A percentile compares a stretch with the other conserved stretches of the same genome.
Conservation (phyloP, 1,140 invertebrate species). For the Drosophila rufa region DNA sequence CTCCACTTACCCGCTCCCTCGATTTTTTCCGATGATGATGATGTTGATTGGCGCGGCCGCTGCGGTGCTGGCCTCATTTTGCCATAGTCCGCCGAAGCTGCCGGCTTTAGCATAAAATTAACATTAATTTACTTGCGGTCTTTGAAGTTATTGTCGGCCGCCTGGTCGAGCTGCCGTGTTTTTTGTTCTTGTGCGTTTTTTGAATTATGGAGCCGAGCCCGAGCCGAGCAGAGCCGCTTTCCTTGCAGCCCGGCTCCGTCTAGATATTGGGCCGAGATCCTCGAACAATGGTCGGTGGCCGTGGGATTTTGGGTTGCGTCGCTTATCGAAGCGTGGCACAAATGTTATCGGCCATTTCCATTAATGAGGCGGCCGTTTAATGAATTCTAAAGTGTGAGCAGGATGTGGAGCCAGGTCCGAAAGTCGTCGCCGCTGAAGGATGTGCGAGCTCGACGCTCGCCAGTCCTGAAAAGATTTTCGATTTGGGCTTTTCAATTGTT, state of each 20-base stretch:
- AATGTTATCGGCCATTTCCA: constrained; percentile 83
- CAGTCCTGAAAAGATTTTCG: constrained; percentile 76
- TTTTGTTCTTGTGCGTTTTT: constrained; percentile 72
- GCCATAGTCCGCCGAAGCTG: constrained; percentile 50
- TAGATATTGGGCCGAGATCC: constrained; percentile 70
- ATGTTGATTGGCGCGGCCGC: constrained; percentile 71
- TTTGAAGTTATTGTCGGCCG: constrained; percentile 79
- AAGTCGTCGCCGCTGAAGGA: constrained; percentile 49
- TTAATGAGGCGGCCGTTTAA: constrained; percentile 81
- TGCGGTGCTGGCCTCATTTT: constrained; percentile 62
- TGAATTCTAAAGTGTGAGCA: constrained; percentile 78
- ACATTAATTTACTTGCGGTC: constrained; percentile 84
- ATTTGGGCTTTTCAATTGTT: constrained; percentile 80
- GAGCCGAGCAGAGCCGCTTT: constrained; percentile 10
- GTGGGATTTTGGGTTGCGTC: constrained; percentile 48
- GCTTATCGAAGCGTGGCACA: constrained; percentile 80
- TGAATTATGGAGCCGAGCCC: constrained; percentile 70
- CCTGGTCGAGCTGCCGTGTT: constrained; percentile 38
- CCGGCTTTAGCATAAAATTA: constrained; percentile 82
- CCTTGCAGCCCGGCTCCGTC: constrained; percentile 13
- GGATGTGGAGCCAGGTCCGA: constrained; percentile 18
- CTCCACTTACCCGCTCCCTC: constrained; percentile 2
- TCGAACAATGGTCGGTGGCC: constrained; percentile 62
- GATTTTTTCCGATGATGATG: constrained; percentile 33
- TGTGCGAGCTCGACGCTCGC: constrained; percentile 44